Conservation (phyloP, 2,797 vertebrate genomes). For the Prunella strophiata region DNA sequence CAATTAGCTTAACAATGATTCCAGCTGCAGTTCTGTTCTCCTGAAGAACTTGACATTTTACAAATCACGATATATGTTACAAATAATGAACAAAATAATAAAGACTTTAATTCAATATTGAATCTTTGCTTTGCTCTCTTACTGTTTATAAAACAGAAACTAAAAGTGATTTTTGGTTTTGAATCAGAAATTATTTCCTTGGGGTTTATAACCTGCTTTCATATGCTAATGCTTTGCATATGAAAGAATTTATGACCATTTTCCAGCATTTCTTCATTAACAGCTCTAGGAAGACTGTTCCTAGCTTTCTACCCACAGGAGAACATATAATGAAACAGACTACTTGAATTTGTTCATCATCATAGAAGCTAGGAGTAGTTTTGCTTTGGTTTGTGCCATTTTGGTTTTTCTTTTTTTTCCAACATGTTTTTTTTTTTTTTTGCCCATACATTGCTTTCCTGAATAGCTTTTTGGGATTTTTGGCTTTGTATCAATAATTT, state of each 20-base stretch:
- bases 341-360: neutral
- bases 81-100: neutral
- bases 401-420: rapidly evolving
- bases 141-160: neutral
- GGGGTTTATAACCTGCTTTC: neutral
- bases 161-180: neutral
- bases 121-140: neutral
- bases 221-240: neutral
- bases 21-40: neutral
- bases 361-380: neutral
- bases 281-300: neutral
- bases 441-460: neutral
- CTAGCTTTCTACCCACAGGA: neutral
- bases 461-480: neutral
- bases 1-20: neutral
- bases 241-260: neutral
- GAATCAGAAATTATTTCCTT: neutral
- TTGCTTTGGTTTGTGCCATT: neutral
- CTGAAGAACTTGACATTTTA: neutral
- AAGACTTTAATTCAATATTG: neutral
- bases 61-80: neutral
- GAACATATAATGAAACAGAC: neutral
- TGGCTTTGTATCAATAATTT: neutral
- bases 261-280: neutral
- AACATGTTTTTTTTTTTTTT: neutral